phyloP scores from a whole-genome alignment of 2,888 invertebrate genomes.

The Elaeidobius kamerunicus region DNA sequence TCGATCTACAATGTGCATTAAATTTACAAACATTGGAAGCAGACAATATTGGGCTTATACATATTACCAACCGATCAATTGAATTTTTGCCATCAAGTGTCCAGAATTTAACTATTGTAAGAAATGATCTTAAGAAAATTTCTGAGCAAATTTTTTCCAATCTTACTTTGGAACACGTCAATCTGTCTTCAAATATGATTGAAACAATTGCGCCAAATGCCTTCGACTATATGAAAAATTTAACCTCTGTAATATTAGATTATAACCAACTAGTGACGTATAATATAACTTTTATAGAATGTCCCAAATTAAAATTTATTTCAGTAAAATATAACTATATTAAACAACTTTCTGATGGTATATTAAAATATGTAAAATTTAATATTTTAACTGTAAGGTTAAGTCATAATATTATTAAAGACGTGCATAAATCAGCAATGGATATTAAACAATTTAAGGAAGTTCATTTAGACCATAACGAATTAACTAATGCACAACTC shows the following conservation, averaged over 20 bases:
- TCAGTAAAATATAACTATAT: conserved; percentile 40
- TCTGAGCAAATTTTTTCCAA: conserved; percentile 38
- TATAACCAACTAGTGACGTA: conserved; percentile 39
- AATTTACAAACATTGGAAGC: conserved; percentile 36
- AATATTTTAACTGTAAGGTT: conserved; percentile 37
- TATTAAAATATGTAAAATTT: conserved; percentile 34
- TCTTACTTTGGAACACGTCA: conserved; percentile 35
- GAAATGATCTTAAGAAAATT: conserved; percentile 38
- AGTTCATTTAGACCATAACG: conserved; percentile 40
- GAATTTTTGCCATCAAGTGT: conserved; percentile 32
- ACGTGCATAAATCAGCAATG: conserved; percentile 37
- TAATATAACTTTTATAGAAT: conserved; percentile 37
- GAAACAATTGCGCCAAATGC: conserved; percentile 36
- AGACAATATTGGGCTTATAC: conserved; percentile 37
- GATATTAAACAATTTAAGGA: conserved; percentile 36
- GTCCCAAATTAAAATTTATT: conserved; percentile 36
- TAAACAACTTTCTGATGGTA: conserved; percentile 36
- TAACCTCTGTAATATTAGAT: conserved; percentile 37
- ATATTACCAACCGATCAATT: conserved; percentile 37
- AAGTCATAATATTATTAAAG: conserved; percentile 40
- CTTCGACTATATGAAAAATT: conserved; percentile 39
- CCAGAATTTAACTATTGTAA: conserved; percentile 36
- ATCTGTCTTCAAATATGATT: conserved; percentile 39
- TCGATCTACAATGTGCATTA: conserved; percentile 36
- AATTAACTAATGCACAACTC: conserved; percentile 34